These are phyloP conservation scores for Cerastoderma edule DNA, from an alignment of 2,888 invertebrate genomes.

Conservation along the genomic window DNA sequence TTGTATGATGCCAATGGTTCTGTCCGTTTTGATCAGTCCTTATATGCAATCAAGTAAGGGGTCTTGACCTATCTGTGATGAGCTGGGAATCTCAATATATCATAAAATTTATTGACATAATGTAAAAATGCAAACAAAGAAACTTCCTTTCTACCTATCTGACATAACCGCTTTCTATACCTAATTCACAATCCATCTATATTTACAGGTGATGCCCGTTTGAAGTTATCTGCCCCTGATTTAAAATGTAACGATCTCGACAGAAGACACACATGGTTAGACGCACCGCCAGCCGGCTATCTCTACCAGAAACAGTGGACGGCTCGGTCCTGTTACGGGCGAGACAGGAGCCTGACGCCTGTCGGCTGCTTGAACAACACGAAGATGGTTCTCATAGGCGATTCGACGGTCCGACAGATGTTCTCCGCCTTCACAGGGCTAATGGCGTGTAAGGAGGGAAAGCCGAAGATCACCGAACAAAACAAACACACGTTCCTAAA, in stretches of 20 bases:
- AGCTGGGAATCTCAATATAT: no score
- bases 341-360: background rate
- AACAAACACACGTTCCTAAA: constrained; percentile 6
- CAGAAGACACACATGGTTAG: background rate
- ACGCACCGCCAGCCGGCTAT: background rate
- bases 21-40: no score
- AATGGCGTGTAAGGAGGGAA: constrained; percentile 1
- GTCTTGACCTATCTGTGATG: no score
- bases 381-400: background rate
- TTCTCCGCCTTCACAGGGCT: background rate
- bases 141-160: no score
- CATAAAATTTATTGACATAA: no score
- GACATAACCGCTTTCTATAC: no score
- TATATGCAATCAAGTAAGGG: no score
- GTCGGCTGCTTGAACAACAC: background rate
- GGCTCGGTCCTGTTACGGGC: background rate
- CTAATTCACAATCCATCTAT: background rate
- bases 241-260: background rate
- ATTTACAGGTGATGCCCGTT: background rate
- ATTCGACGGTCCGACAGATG: constrained; percentile 6
- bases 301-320: constrained; percentile 2
- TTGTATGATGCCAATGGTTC: no score
- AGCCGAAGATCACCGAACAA: background rate
- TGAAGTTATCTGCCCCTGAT: background rate
- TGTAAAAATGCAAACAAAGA: no score